A percentile compares a stretch with the other conserved stretches of the same genome.
phyloP scores from a whole-genome alignment of 2,888 invertebrate genomes.

The Adelognathus sp. region DNA sequence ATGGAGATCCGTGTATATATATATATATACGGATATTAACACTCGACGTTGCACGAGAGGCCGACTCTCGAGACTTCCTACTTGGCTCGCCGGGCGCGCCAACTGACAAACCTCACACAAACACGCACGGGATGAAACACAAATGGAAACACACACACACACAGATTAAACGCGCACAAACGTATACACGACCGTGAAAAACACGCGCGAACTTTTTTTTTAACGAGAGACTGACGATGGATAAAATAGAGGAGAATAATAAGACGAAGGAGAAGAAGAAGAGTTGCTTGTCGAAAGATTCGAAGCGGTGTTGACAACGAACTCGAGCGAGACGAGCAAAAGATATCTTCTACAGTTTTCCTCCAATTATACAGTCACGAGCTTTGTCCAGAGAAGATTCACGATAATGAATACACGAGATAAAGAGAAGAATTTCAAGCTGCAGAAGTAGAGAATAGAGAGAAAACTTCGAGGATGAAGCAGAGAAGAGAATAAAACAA shows the following conservation, averaged over 20 bases:
- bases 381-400: not conserved
- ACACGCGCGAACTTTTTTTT: conserved; percentile 26
- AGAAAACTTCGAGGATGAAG: not conserved
- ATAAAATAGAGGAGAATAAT: not conserved
- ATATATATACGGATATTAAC: not conserved
- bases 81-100: not conserved
- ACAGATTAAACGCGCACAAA: conserved; percentile 4
- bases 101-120: conserved; percentile 8
- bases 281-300: not conserved
- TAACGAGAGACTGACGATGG: conserved; percentile 5
- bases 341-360: not conserved
- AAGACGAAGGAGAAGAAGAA: conserved; percentile 8
- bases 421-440: not conserved
- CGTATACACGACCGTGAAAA: conserved; percentile 1
- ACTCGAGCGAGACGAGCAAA: conserved; percentile 1
- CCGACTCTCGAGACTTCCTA: not conserved
- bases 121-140: no score
- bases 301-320: conserved; percentile 2
- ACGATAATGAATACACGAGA: not conserved
- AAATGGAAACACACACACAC: conserved; percentile 26
- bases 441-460: not conserved
- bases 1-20: not conserved
- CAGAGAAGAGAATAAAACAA: no score
- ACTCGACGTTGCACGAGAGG: conserved; percentile 16
- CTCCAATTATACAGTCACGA: not conserved